Evolutionary conservation across 2,797 vertebrate genomes (phyloP).

Genomic region (Liasis olivaceus): DNA sequence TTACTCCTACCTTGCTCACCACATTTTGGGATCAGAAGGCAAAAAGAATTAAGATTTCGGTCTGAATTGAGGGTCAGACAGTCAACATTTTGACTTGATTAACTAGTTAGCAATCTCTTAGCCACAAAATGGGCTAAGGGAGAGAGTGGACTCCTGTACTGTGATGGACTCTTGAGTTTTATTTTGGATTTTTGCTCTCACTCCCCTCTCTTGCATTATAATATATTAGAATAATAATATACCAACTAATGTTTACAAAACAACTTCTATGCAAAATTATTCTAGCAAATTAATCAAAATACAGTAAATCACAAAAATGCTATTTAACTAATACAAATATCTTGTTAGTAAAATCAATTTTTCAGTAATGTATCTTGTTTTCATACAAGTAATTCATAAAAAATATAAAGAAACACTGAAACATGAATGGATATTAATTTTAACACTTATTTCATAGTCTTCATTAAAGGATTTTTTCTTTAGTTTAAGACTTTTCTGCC

Average conservation of each 20-base stretch:
- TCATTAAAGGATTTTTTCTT: neutral
- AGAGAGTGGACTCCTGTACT: neutral
- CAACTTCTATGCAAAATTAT: neutral
- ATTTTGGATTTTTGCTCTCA: neutral
- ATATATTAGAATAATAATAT: neutral
- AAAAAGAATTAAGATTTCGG: neutral
- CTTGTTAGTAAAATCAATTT: neutral
- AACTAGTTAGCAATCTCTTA: neutral
- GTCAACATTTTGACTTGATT: neutral
- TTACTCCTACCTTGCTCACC: neutral
- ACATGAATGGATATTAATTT: neutral
- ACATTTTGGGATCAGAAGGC: neutral
- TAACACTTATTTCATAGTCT: neutral
- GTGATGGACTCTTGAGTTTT: neutral
- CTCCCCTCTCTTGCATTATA: neutral
- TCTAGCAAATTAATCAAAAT: neutral
- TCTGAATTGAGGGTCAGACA: neutral
- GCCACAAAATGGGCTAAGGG: neutral
- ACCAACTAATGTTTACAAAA: neutral
- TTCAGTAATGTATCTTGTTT: neutral
- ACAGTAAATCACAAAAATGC: neutral
- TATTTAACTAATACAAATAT: neutral
- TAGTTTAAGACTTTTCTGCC: neutral
- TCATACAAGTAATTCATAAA: neutral
- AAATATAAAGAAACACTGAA: neutral